These are phyloP conservation scores for Tragelaphus oryx DNA, from an alignment of 2,797 vertebrate genomes.

Conservation along the genomic window DNA sequence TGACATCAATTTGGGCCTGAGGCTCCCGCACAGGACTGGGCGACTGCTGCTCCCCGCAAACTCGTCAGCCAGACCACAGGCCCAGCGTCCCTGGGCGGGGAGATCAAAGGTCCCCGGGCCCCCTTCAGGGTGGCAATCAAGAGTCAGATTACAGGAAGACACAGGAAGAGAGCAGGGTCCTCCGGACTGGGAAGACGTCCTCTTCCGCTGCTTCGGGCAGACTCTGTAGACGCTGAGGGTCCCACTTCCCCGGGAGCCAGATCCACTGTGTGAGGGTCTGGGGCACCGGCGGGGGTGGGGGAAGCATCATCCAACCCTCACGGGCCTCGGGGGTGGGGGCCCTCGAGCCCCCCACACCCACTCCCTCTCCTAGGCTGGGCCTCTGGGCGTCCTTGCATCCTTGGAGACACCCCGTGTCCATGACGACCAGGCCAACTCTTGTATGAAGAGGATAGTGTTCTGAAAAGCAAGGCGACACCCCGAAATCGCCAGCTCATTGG, in stretches of 20 bases:
- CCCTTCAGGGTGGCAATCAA: background rate
- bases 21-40: slow-evolving; percentile 62
- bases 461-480: background rate
- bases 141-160: background rate
- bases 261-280: background rate
- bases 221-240: background rate
- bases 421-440: background rate
- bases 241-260: rapidly evolving
- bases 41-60: slow-evolving; percentile 60
- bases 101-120: slow-evolving; percentile 74
- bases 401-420: background rate
- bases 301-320: background rate
- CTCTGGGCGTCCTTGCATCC: no score
- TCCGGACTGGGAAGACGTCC: no score
- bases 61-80: slow-evolving; percentile 68
- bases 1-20: slow-evolving; percentile 77
- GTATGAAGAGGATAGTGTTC: background rate
- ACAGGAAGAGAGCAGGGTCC: rapidly evolving
- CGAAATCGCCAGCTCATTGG: background rate
- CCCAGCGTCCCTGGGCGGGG: slow-evolving; percentile 62
- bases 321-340: background rate
- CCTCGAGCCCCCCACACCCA: background rate
- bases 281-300: rapidly evolving
- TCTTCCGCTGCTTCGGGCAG: background rate
- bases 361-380: background rate